Conservation (phyloP, 2,113 vertebrate genomes). For the mouse (Mus musculus) region DNA sequence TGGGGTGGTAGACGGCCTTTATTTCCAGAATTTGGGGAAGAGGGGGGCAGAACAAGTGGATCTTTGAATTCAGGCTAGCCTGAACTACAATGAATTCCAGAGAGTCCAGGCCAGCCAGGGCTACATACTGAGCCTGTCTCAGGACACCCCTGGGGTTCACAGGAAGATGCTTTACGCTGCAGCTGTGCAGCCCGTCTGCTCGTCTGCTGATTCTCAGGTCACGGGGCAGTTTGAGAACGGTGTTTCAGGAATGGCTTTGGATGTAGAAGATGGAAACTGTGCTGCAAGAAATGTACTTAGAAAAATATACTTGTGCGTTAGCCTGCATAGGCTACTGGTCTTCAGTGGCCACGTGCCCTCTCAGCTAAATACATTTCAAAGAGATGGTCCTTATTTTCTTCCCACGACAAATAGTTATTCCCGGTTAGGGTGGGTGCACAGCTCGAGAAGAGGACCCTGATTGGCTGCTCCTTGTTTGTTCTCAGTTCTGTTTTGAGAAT, state of each 20-base stretch:
- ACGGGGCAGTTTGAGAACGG: slow-evolving; percentile 20
- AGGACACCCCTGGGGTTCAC: background rate
- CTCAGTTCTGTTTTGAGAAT: slow-evolving; percentile 93
- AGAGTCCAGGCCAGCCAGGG: background rate
- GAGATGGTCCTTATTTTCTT: slow-evolving; percentile 34
- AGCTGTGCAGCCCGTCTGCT: background rate
- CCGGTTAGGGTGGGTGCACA: background rate
- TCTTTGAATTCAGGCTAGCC: background rate
- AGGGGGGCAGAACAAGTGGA: background rate
- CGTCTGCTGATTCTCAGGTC: background rate
- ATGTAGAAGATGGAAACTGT: background rate
- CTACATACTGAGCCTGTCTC: background rate
- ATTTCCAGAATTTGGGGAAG: background rate
- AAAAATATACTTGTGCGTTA: slow-evolving; percentile 15
- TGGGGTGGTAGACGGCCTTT: background rate
- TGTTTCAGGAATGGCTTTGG: slow-evolving; percentile 41
- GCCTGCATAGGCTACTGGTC: background rate
- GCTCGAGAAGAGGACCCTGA: background rate
- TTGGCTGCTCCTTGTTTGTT: slow-evolving; percentile 56
- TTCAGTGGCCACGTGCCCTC: background rate
- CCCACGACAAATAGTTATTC: background rate
- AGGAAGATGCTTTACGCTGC: background rate
- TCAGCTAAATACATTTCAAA: slow-evolving; percentile 6
- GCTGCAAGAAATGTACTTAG: slow-evolving; percentile 35
- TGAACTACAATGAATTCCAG: background rate